Base-by-base conservation (phyloP, 2,113 vertebrate species). In the Hylia prasina region DNA sequence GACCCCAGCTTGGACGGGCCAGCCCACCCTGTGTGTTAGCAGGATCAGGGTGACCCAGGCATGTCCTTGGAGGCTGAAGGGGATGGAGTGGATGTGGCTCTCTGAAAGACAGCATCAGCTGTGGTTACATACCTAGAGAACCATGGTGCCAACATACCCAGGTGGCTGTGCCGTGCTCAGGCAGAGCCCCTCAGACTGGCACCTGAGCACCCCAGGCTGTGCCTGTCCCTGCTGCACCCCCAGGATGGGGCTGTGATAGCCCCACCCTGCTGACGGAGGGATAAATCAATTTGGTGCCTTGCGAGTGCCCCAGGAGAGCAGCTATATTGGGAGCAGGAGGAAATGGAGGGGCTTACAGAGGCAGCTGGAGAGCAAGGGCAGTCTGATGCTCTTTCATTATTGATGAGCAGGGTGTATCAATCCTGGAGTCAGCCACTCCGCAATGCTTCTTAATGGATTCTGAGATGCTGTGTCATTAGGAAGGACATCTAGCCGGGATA, bases 391-490 rank as follows among this genome's bases (percentile, higher is more conserved):
- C 82, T 28, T 95, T 23, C 89, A 96, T 96, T 95, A 97, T 97
- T 96, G 96, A 96, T 97, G 96, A 95, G 82, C 24, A 3, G 92
- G 84, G 47, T 82, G 47, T 92, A 97, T 97, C 7, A 96, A 96
- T 96, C 93, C 89, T 2, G 33, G 75, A 95, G 91, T 89, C 94
- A 93, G 84, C 84, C 56, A 7, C 87, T 90, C 70, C 0, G 4
- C 13, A 35, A 1, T 87, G 84, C 76, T 87, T 83, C 94, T 96
- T 96, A 96, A 96, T 97, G 94, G 94, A 94, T 94, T 81, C 88
- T 93, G 58, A 94, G 95, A 91, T 97, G 97, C 96, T 97, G 95
- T 96, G 96, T 97, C 96, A 97, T 96, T 92, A 96, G 85, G 89
- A 88, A 94, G 90, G 91, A 91, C 93, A 87, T 60, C 1, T 35